A percentile compares a stretch with the other conserved stretches of the same genome.
These are phyloP conservation scores for Euzetes globulus DNA, from an alignment of 2,888 invertebrate genomes.

Conservation along the genomic window DNA sequence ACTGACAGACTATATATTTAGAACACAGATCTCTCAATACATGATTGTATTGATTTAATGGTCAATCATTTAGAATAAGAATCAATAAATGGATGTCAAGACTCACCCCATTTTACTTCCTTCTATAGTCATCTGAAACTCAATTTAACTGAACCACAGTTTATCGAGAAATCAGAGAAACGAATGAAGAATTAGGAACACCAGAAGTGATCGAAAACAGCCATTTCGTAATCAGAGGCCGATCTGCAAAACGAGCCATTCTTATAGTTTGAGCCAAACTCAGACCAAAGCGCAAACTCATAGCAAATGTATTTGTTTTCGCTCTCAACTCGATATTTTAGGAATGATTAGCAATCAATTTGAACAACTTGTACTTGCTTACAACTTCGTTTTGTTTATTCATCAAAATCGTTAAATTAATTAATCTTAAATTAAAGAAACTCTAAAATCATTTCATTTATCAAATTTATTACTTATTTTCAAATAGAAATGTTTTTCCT, in stretches of 20 bases:
- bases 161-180: background rate
- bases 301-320: background rate
- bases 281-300: slow-evolving; percentile 19
- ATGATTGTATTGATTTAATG: background rate
- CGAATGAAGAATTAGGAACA: background rate
- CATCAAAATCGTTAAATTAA: too few species aligned
- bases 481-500: too few species aligned
- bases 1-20: background rate
- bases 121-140: slow-evolving; percentile 41
- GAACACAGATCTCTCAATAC: background rate
- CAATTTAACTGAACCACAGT: slow-evolving; percentile 23
- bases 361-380: too few species aligned
- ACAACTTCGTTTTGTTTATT: too few species aligned
- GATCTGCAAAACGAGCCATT: background rate
- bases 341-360: too few species aligned
- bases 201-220: slow-evolving; percentile 1
- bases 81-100: background rate
- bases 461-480: too few species aligned
- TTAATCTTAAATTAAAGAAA: too few species aligned
- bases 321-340: too few species aligned
- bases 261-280: slow-evolving; percentile 7
- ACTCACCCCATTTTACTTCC: slow-evolving; percentile 41
- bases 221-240: slow-evolving; percentile 12
- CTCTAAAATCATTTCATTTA: too few species aligned
- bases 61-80: background rate